Evolutionary conservation across 2,888 invertebrate genomes (phyloP).

Genomic region (Tenthredo livida): DNA sequence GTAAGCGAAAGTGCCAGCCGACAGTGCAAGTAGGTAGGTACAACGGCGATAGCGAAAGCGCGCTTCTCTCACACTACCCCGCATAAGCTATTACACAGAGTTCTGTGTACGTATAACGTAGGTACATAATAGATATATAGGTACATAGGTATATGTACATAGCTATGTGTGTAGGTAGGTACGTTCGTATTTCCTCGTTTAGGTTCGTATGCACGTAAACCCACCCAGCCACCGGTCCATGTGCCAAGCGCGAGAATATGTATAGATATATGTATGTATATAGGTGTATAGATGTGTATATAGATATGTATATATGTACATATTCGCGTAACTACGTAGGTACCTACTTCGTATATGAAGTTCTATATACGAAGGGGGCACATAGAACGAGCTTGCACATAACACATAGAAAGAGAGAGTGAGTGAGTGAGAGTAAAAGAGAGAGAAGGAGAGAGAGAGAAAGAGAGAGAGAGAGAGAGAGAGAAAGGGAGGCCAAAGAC

Average conservation of each 20-base stretch:
- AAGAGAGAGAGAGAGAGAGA: conserved; percentile 52
- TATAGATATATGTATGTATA: background rate
- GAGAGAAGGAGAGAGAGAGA: conserved; percentile 33
- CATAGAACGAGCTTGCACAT: conserved; percentile 58
- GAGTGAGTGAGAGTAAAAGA: conserved; percentile 57
- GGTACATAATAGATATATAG: conserved; percentile 35
- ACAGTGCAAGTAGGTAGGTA: conserved; percentile 8
- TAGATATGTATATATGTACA: conserved; percentile 17
- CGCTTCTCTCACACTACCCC: background rate
- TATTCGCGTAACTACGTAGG: conserved; percentile 2
- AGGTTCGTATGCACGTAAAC: conserved; percentile 36
- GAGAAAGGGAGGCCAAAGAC: conserved; percentile 62
- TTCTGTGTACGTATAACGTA: conserved; percentile 2
- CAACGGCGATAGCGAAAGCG: conserved; percentile 8
- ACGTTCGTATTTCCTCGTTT: conserved; percentile 16
- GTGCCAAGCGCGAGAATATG: background rate
- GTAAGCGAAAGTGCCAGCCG: conserved; percentile 17
- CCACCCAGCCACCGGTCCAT: conserved; percentile 26
- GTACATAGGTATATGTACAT: background rate
- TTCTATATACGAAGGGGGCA: conserved; percentile 46
- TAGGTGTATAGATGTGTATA: background rate
- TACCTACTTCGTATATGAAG: conserved; percentile 30
- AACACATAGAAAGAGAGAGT: conserved; percentile 55
- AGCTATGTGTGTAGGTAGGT: background rate
- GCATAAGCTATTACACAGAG: conserved; percentile 7